Evolutionary conservation across 2,113 vertebrate genomes (phyloP), one percentile per base, ranked within the genome.

Genomic region (Pituophis catenifer): DNA sequence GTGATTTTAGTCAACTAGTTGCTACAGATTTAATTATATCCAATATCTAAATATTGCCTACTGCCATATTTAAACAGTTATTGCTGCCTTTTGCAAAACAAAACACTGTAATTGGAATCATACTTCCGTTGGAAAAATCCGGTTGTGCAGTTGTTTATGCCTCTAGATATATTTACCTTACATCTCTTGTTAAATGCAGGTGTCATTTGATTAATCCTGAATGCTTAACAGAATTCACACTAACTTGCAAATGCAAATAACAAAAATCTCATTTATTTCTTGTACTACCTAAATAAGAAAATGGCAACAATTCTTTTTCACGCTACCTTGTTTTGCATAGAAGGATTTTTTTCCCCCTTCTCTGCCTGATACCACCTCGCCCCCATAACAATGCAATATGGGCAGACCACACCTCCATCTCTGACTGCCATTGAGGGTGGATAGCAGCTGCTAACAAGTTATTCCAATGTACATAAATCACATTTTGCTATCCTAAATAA

Each of bases 11-110:
- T 95, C 93, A 94, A 94, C 52, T 93, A 21, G 9, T 48, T 96
- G 89, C 89, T 89, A 91, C 90, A 95, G 94, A 94, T 90, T 65
- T 95, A 95, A 95, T 95, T 95, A 44, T 91, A 38, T 29, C 90
- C 88, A 86, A 94, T 33, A 89, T 86, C 92, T 94, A 95, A 95
- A 94, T 91, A 94, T 15, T 81, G 19, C 70, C 92, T 92, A 44
- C 93, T 12, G 8, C 93, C 94, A 85, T 57, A 33, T 50, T 81
- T 93, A 91, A 94, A 88, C 93, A 93, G 94, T 88, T 62, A 19
- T 15, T 91, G 38, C 90, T n/a, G 90, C 17, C 91, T 87, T 94
- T 96, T 95, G 88, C 85, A 90, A 38, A 90, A 90, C 23, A 89
- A 57, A 89, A 70, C 29, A 13, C 15, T 92, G 57, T 75, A 95